Evolutionary conservation across 2,888 invertebrate species (phyloP).

Genomic region (Drosophila tanythrix): DNA sequence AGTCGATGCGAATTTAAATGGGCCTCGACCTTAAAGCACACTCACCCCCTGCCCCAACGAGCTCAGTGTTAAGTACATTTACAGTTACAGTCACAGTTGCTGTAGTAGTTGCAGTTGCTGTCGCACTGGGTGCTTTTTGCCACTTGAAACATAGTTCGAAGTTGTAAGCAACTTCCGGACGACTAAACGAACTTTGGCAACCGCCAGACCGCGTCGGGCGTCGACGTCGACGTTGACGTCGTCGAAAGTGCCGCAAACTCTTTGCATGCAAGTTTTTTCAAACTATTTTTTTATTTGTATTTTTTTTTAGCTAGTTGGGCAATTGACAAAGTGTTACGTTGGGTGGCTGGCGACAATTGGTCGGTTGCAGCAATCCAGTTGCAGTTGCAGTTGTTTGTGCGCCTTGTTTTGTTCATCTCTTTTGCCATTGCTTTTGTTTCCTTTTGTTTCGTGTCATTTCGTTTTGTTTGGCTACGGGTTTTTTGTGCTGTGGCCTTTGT

Average conservation of each 20-base stretch:
- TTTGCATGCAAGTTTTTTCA: conserved; percentile 25
- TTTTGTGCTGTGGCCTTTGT: conserved; percentile 12
- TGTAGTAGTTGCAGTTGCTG: conserved; percentile 9
- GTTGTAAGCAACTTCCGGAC: conserved; percentile 60
- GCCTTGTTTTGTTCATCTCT: conserved; percentile 2
- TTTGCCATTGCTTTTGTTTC: conserved; percentile 30
- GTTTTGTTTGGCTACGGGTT: conserved; percentile 18
- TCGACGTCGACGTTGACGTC: conserved; percentile 1
- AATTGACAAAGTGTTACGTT: conserved; percentile 19
- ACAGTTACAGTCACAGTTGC: conserved; percentile 23
- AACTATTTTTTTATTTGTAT: conserved; percentile 10
- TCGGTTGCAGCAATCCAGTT: conserved; percentile 44
- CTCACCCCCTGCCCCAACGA: background rate
- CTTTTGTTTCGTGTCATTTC: conserved; percentile 31
- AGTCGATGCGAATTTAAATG: conserved; percentile 3
- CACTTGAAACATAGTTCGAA: conserved; percentile 50
- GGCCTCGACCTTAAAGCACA: conserved; percentile 33
- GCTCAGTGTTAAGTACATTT: conserved; percentile 24
- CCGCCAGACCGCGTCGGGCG: conserved; percentile 23
- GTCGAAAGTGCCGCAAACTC: conserved; percentile 55
- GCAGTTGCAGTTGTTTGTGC: conserved; percentile 60
- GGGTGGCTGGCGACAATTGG: conserved; percentile 47
- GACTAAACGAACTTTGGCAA: conserved; percentile 40
- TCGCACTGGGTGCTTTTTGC: background rate
- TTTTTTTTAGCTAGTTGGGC: conserved; percentile 21